A percentile compares a stretch with the other conserved stretches of the same genome.
Conservation (phyloP, 2,797 vertebrate genomes). For the Thaleichthys pacificus region DNA sequence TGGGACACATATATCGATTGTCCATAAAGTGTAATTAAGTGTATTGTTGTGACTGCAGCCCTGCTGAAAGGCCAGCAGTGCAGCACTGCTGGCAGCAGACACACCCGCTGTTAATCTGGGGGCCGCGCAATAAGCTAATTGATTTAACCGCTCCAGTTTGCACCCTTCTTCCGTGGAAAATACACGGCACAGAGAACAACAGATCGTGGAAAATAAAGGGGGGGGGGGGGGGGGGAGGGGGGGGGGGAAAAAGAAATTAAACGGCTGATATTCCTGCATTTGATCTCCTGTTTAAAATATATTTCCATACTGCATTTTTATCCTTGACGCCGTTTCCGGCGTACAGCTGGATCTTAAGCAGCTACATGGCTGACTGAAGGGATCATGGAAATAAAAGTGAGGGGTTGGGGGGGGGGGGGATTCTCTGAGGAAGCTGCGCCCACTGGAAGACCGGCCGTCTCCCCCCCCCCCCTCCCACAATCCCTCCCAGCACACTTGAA, state of each 20-base stretch:
- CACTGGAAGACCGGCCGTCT: constrained; percentile 11
- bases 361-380: constrained; percentile 24
- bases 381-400: constrained; percentile 40
- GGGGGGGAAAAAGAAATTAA: too few species aligned
- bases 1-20: constrained; percentile 67
- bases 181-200: constrained; percentile 23
- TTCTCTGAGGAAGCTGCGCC: constrained; percentile 54
- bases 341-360: background rate
- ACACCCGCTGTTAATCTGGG: constrained; percentile 41
- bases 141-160: constrained; percentile 35
- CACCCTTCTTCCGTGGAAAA: constrained; percentile 23
- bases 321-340: constrained; percentile 18
- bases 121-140: constrained; percentile 43
- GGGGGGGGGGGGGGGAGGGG: background rate
- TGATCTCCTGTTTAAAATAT: background rate
- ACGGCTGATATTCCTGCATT: too few species aligned
- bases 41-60: constrained; percentile 50
- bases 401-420: constrained; percentile 34
- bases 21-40: constrained; percentile 69
- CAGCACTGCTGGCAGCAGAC: constrained; percentile 25
- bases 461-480: constrained; percentile 30
- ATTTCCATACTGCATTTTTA: background rate
- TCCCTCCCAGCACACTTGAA: constrained; percentile 46
- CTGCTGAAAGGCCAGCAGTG: constrained; percentile 51
- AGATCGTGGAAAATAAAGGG: too few species aligned